These are phyloP conservation scores for Gavia stellata DNA, from an alignment of 2,113 vertebrate species.

Conservation along the genomic window DNA sequence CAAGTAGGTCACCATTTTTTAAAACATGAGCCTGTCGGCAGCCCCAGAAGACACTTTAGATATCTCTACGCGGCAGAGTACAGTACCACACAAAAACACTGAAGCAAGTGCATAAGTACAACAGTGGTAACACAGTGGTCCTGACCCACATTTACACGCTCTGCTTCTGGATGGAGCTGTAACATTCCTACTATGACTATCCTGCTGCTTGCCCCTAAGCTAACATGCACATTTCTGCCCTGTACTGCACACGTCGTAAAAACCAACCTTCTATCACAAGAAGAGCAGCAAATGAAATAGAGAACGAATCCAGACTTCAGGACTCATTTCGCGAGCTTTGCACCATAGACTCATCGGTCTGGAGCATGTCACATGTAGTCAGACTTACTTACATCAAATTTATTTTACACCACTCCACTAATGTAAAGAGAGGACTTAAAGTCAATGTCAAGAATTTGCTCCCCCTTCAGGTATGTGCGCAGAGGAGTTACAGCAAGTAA, in stretches of 20 bases:
- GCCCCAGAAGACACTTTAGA: not conserved
- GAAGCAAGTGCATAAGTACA: fast-evolving
- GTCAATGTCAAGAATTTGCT: not conserved
- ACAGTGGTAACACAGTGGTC: fast-evolving
- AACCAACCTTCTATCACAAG: not conserved
- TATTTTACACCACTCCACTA: not conserved
- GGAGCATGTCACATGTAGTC: fast-evolving
- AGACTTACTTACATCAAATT: not conserved
- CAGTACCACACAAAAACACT: too few relatives aligned
- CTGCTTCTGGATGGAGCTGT: not conserved
- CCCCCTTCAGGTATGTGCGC: not conserved
- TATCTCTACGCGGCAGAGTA: fast-evolving
- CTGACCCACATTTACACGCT: not conserved
- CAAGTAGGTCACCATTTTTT: not conserved
- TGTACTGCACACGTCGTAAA: fast-evolving
- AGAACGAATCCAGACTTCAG: not conserved
- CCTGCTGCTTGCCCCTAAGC: not conserved
- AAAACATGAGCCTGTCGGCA: not conserved
- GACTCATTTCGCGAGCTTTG: not conserved
- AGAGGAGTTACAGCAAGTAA: not conserved
- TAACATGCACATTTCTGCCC: fast-evolving
- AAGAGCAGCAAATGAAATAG: not conserved
- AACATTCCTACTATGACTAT: not conserved
- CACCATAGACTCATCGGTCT: not conserved
- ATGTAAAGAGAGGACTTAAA: not conserved